Conservation (phyloP, 2,888 invertebrate species). For the Erebia epiphron region DNA sequence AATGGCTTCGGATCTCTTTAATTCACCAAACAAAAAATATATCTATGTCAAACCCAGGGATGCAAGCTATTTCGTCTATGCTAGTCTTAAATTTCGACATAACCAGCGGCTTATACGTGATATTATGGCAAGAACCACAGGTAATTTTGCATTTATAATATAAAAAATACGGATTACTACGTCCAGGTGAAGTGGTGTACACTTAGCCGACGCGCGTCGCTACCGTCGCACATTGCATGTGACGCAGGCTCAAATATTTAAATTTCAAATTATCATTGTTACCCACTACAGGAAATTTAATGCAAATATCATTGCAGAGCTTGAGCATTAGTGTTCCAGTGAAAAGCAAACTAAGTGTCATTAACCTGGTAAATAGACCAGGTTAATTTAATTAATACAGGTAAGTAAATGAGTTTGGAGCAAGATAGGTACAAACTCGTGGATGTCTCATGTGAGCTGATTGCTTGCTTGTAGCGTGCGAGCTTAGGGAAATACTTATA, state of each 20-base stretch:
- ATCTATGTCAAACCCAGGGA: too few species aligned
- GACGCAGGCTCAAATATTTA: not conserved
- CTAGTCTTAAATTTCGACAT: too few species aligned
- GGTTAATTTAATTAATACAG: conserved; percentile 33
- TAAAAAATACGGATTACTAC: too few species aligned
- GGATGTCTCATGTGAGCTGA: conserved; percentile 41
- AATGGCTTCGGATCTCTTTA: too few species aligned
- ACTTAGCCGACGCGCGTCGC: too few species aligned
- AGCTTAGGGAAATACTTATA: conserved; percentile 54
- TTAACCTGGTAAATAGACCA: conserved; percentile 27
- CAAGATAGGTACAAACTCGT: not conserved
- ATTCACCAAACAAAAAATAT: too few species aligned
- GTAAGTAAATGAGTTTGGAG: conserved; percentile 29
- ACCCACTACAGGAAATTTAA: conserved; percentile 11
- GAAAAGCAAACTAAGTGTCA: conserved; percentile 29
- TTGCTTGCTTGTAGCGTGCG: conserved; percentile 46
- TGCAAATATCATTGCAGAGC: conserved; percentile 27
- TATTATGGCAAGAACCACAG: too few species aligned
- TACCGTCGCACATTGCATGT: too few species aligned
- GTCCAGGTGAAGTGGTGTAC: too few species aligned
- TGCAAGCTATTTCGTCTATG: too few species aligned
- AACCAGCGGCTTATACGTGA: too few species aligned
- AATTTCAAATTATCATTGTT: conserved; percentile 3
- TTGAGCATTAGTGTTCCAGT: conserved; percentile 18
- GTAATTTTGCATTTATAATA: too few species aligned